These are phyloP conservation scores for Menidia beryllina DNA, from an alignment of 2,113 vertebrate species.

Conservation along the genomic window DNA sequence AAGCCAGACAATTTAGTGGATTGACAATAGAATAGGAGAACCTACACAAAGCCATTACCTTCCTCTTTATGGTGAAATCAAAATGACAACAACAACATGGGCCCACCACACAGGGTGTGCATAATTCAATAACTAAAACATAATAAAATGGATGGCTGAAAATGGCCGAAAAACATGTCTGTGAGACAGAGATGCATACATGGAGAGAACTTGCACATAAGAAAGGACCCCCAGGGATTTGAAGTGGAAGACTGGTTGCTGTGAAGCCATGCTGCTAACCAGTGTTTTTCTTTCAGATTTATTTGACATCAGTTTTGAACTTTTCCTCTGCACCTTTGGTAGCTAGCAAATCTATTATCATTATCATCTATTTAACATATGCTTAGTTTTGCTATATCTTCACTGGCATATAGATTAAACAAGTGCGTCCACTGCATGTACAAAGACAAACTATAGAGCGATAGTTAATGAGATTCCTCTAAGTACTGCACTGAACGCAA, in stretches of 20 bases:
- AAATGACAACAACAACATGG: no score
- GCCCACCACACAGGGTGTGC: no score
- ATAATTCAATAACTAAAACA: no score
- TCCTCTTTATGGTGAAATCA: constrained; percentile 17
- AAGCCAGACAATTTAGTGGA: constrained; percentile 4
- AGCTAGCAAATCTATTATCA: neutral
- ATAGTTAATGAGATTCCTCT: neutral
- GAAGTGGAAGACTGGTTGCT: no score
- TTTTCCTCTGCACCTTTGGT: neutral
- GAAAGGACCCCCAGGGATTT: no score
- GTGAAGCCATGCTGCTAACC: no score
- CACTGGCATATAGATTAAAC: neutral
- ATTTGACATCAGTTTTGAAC: no score
- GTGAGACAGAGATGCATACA: no score
- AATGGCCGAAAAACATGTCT: no score
- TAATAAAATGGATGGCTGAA: no score
- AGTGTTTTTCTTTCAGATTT: no score
- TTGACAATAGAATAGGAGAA: neutral
- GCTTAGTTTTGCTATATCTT: neutral
- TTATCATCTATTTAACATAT: neutral
- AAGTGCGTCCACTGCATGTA: neutral
- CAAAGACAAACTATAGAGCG: neutral
- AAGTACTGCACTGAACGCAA: neutral
- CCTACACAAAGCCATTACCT: constrained; percentile 30
- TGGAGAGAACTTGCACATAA: no score